Percentiles rank a stretch among this genome's conserved stretches.
These are phyloP conservation scores for Myotis planiceps DNA, from an alignment of 2,797 vertebrate genomes.

Conservation along the genomic window DNA sequence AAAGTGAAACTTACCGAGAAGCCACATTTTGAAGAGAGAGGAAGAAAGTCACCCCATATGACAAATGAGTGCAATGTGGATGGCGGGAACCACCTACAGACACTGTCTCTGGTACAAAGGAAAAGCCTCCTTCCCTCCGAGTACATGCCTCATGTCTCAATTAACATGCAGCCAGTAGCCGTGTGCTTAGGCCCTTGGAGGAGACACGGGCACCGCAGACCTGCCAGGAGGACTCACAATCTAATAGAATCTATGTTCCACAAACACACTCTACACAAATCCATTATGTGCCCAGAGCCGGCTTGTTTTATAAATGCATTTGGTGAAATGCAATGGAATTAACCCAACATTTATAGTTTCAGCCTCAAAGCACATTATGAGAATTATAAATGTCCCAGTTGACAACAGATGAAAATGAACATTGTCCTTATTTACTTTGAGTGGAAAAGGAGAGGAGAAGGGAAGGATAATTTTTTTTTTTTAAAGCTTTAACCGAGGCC, in stretches of 20 bases:
- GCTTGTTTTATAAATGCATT: slow-evolving; percentile 31
- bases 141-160: neutral
- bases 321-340: slow-evolving; percentile 56
- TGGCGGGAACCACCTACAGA: neutral
- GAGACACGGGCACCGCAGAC: neutral
- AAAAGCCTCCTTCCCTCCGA: neutral
- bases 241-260: neutral
- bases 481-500: neutral
- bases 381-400: slow-evolving; percentile 48
- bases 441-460: neutral
- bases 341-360: slow-evolving; percentile 55
- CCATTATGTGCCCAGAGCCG: neutral
- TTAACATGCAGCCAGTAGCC: neutral
- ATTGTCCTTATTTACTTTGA: slow-evolving; percentile 30
- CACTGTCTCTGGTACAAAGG: neutral
- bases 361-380: slow-evolving; percentile 39
- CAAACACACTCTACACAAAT: slow-evolving; percentile 5
- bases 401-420: slow-evolving; percentile 45
- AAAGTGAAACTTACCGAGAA: neutral
- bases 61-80: neutral
- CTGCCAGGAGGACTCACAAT: neutral
- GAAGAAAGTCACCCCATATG: neutral
- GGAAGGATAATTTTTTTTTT: neutral
- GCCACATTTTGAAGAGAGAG: neutral
- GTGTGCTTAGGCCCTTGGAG: neutral